Conservation (phyloP, 2,888 invertebrate genomes). For the Caenorhabditis zanzibari region DNA sequence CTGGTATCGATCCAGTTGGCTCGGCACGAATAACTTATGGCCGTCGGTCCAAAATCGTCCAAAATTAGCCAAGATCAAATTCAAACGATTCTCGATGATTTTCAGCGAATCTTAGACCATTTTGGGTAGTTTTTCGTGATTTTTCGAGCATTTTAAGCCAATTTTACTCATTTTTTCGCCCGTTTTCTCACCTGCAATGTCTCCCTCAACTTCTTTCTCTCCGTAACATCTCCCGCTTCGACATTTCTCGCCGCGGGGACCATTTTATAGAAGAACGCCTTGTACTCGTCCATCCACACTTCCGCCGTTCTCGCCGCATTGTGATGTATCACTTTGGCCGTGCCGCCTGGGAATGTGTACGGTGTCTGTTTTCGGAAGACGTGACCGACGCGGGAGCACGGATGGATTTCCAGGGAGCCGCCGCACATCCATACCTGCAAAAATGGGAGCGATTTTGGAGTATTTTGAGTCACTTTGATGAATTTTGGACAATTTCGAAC, state of each 20-base stretch:
- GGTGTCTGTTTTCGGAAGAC: slow-evolving; percentile 98
- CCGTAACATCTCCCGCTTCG: slow-evolving; percentile 90
- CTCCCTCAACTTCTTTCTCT: slow-evolving; percentile 88
- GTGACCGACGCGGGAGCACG: slow-evolving; percentile 97
- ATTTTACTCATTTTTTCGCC: too few relatives aligned
- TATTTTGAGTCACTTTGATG: slow-evolving; percentile 86
- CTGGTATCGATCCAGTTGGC: slow-evolving; percentile 31
- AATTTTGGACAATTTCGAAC: slow-evolving; percentile 64
- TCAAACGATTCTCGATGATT: too few relatives aligned
- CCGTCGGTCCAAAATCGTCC: slow-evolving; percentile 29
- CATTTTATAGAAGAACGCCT: slow-evolving; percentile 86
- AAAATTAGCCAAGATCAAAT: too few relatives aligned
- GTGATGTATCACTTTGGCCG: slow-evolving; percentile 87
- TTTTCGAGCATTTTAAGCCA: too few relatives aligned
- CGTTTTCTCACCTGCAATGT: slow-evolving; percentile 84
- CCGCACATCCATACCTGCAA: slow-evolving; percentile 93
- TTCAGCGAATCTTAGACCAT: too few relatives aligned
- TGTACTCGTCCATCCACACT: slow-evolving; percentile 99
- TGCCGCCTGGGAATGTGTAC: slow-evolving; percentile 97
- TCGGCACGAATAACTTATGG: slow-evolving; percentile 15
- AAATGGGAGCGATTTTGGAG: not conserved
- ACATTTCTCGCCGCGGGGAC: slow-evolving; percentile 84
- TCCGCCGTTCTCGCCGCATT: slow-evolving; percentile 99
- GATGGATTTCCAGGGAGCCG: slow-evolving; percentile 94
- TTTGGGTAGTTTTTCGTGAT: too few relatives aligned